phyloP scores from a whole-genome alignment of 2,113 vertebrate genomes.

The Himantopus leucocephalus region DNA sequence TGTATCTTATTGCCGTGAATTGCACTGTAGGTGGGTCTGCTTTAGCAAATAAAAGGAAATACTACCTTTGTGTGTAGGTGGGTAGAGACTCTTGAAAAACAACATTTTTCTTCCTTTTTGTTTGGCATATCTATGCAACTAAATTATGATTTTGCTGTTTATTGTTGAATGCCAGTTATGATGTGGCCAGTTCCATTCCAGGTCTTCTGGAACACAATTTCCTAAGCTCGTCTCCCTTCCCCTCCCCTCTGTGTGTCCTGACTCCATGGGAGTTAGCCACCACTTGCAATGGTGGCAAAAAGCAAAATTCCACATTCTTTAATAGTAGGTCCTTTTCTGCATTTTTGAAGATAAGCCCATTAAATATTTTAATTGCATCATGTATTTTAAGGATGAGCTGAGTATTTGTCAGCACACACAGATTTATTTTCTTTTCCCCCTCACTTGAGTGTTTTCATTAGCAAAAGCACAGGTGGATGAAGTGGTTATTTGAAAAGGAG shows the following conservation, averaged over 20 bases:
- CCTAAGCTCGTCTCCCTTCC: neutral
- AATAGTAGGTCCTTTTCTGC: neutral
- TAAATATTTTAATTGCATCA: neutral
- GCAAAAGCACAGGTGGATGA: neutral
- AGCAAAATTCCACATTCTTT: neutral
- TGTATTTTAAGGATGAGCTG: neutral
- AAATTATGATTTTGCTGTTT: neutral
- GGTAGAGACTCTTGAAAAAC: slow-evolving; percentile 24
- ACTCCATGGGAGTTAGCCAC: neutral
- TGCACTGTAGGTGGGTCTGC: slow-evolving; percentile 51
- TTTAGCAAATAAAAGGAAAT: slow-evolving; percentile 51
- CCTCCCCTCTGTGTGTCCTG: neutral
- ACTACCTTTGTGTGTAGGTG: slow-evolving; percentile 22
- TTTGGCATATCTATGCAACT: neutral
- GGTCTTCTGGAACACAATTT: neutral
- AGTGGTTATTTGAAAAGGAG: neutral
- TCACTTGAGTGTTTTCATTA: neutral
- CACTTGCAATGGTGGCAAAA: neutral
- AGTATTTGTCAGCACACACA: neutral
- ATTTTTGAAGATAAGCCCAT: neutral
- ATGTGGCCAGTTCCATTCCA: neutral
- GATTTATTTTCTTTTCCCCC: neutral
- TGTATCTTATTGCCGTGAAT: slow-evolving; percentile 51
- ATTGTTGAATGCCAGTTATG: neutral
- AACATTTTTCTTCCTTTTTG: neutral